Base-by-base conservation (phyloP, 2,797 vertebrate genomes). In the Melanotaenia trifasciata region DNA sequence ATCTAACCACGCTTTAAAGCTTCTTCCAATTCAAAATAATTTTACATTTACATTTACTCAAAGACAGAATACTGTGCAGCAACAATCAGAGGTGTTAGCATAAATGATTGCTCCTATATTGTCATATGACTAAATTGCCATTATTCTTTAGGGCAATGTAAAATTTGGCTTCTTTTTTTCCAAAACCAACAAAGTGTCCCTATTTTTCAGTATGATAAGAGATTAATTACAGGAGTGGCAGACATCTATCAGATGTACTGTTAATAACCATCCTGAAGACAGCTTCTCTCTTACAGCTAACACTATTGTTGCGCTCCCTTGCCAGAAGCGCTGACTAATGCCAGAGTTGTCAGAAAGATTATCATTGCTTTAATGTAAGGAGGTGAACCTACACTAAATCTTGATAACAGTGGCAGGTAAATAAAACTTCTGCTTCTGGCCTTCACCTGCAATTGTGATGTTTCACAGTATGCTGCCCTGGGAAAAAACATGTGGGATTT, bases 131-230 rank as follows among this genome's bases (percentile, higher is more conserved):
- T 59, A 83, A 84, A 86, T 53, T 78, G 58, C 63, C 13, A 38
- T n/a, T 63, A 26, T 0, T 36, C 53, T 58, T 50, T 58, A 43
- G 22, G 81, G 83, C 84, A 75, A 77, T 33, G 64, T 83, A 64
- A 64, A 67, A 75, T 64, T 59, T 22, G 0, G 66, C 80, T 68
- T 72, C 56, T 72, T 45, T 53, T 28, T 70, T 38, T 84, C 62
- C 76, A 58, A 66, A 83, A 79, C 67, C 72, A 40, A 59, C 4
- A 33, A 33, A 22, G 57, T 60, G 35, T 66, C 64, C 78, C 82
- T 86, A 67, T 88, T 81, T 72, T 77, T 90, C 84, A 83, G 66
- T 18, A 0, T 0, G 87, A 88, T 89, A 87, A 85, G 77, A 72
- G 67, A 76, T 75, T 75, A 64, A 78, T 85, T 69, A 74, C 67